These are phyloP conservation scores for Rhinoptilus africanus DNA, from an alignment of 2,113 vertebrate species.

Conservation along the genomic window DNA sequence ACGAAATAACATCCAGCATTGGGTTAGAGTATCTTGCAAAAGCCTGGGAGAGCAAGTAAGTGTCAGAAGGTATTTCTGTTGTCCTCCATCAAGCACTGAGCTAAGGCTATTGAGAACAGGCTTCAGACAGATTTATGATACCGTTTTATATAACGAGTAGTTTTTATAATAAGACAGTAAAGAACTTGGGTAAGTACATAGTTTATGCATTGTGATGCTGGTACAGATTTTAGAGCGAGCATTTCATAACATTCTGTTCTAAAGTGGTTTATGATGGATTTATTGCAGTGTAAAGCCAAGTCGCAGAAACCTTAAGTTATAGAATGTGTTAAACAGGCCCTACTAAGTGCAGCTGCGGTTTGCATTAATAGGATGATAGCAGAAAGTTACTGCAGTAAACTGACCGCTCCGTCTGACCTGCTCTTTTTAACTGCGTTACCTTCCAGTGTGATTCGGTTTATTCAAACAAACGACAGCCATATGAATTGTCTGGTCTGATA, in stretches of 20 bases:
- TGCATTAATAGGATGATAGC: background rate
- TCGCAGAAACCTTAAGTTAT: background rate
- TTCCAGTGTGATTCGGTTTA: background rate
- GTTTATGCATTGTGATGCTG: background rate
- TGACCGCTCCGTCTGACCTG: background rate
- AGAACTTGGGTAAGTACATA: background rate
- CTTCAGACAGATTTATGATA: background rate
- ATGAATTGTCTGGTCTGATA: background rate
- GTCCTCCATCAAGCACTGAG: background rate
- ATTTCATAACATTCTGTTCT: background rate
- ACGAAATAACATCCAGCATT: constrained; percentile 82
- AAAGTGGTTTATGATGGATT: background rate
- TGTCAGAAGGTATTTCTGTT: background rate
- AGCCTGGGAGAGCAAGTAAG: constrained; percentile 90
- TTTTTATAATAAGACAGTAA: background rate
- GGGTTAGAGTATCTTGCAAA: constrained; percentile 83
- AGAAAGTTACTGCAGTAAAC: background rate
- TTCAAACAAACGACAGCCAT: background rate
- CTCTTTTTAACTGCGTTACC: background rate
- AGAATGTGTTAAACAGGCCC: background rate
- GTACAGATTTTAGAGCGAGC: background rate
- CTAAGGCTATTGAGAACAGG: background rate
- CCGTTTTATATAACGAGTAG: background rate
- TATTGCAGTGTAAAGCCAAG: background rate
- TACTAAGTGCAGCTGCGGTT: background rate